Evolutionary conservation across 2,797 vertebrate genomes (phyloP).

Genomic region (Microctenopoma stevenorrisi): DNA sequence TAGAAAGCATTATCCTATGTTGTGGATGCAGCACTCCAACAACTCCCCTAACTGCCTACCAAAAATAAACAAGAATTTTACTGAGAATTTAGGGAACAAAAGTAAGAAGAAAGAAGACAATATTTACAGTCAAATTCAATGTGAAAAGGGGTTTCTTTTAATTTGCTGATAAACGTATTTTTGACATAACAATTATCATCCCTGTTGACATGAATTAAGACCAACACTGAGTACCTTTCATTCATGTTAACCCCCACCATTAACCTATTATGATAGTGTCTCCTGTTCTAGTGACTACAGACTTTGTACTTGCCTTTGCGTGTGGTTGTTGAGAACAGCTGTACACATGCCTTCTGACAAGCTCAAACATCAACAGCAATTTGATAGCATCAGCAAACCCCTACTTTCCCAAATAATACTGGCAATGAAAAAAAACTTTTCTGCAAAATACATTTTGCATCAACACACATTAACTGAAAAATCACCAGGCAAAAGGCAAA

Average conservation of each 20-base stretch:
- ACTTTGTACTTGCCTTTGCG: not conserved
- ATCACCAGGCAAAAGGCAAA: not conserved
- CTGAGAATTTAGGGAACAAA: too few relatives aligned
- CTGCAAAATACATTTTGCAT: not conserved
- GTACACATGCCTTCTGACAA: too few relatives aligned
- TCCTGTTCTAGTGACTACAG: not conserved
- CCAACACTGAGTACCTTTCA: not conserved
- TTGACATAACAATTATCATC: not conserved
- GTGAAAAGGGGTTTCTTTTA: not conserved
- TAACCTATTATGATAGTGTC: not conserved
- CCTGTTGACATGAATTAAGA: not conserved
- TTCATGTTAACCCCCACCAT: fast-evolving
- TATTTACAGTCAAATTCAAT: too few relatives aligned
- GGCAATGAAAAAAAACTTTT: not conserved
- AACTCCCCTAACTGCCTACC: conserved; percentile 28
- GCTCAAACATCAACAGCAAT: not conserved
- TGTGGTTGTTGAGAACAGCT: not conserved
- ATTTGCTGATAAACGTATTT: not conserved
- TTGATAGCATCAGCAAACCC: not conserved
- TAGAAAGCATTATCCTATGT: conserved; percentile 48
- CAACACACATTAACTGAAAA: not conserved
- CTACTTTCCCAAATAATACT: not conserved
- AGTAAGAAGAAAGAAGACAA: too few relatives aligned
- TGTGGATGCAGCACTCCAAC: conserved; percentile 39
- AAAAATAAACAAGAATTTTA: not conserved